A percentile compares a stretch with the other conserved stretches of the same genome.
phyloP scores from a whole-genome alignment of 2,797 vertebrate species.

The Pseudochirops corinnae region DNA sequence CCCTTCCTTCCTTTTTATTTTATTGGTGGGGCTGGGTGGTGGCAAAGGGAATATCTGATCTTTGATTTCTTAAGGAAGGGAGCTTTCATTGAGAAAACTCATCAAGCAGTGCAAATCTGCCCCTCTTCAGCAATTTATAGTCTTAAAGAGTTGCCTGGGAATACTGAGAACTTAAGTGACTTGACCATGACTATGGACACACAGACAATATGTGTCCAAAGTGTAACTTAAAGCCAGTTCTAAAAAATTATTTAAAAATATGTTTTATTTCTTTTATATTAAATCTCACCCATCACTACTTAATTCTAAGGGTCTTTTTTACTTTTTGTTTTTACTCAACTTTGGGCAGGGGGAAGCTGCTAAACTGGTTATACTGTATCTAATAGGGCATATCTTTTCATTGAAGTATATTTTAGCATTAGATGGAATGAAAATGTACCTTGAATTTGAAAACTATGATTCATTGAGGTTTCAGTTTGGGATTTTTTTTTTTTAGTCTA shows the following conservation, averaged over 20 bases:
- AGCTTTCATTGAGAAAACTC: not conserved
- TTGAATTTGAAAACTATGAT: slow-evolving; percentile 26
- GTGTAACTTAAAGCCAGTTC: not conserved
- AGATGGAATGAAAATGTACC: slow-evolving; percentile 13
- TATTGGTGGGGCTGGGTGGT: no score
- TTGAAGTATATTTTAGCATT: slow-evolving; percentile 16
- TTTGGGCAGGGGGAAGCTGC: slow-evolving; percentile 28
- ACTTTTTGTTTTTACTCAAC: slow-evolving; percentile 39
- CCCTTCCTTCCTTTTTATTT: not conserved
- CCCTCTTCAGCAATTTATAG: not conserved
- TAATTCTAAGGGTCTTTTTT: not conserved
- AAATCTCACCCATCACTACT: slow-evolving; percentile 55
- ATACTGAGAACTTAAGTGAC: not conserved
- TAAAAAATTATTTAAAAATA: not conserved
- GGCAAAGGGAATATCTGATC: no score
- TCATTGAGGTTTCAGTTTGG: not conserved
- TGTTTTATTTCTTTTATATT: not conserved
- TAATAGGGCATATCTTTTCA: not conserved
- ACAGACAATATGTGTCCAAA: not conserved
- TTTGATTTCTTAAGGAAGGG: not conserved
- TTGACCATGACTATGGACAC: not conserved
- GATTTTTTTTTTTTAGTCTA: not conserved
- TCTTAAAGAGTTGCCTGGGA: not conserved
- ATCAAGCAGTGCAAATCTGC: not conserved
- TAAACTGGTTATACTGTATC: not conserved